These are phyloP conservation scores for Hafferia zeledoni DNA, from an alignment of 2,797 vertebrate species.

Conservation along the genomic window DNA sequence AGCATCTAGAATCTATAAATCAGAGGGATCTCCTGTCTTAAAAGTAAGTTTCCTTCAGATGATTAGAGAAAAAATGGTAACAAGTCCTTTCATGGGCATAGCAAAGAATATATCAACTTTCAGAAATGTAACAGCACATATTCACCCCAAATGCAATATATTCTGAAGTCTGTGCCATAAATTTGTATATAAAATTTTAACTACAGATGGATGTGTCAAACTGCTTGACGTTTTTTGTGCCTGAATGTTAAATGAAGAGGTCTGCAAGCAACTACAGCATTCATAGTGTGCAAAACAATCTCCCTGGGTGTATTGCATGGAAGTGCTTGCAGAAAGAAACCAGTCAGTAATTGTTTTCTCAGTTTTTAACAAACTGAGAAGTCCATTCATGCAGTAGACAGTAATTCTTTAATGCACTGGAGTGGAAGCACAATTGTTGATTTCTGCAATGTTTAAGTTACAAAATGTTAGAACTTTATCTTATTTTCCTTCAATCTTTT, in stretches of 20 bases:
- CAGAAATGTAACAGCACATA: background rate
- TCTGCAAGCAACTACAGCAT: background rate
- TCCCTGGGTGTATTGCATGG: background rate
- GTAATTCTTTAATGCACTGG: background rate
- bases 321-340: background rate
- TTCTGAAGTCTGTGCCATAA: background rate
- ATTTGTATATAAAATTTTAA: background rate
- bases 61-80: background rate
- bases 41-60: background rate
- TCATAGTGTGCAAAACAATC: background rate
- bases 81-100: accelerated
- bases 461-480: background rate
- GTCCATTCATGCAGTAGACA: background rate
- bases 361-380: background rate
- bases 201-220: background rate
- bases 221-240: background rate
- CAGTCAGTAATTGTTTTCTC: background rate
- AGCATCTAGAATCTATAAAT: background rate
- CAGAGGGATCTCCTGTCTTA: background rate
- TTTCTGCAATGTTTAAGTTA: background rate
- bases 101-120: background rate
- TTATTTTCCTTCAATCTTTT: background rate
- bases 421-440: background rate
- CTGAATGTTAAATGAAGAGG: background rate
- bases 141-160: background rate